Base-by-base conservation (phyloP, 2,888 invertebrate genomes). In the Slavum lentiscoides region DNA sequence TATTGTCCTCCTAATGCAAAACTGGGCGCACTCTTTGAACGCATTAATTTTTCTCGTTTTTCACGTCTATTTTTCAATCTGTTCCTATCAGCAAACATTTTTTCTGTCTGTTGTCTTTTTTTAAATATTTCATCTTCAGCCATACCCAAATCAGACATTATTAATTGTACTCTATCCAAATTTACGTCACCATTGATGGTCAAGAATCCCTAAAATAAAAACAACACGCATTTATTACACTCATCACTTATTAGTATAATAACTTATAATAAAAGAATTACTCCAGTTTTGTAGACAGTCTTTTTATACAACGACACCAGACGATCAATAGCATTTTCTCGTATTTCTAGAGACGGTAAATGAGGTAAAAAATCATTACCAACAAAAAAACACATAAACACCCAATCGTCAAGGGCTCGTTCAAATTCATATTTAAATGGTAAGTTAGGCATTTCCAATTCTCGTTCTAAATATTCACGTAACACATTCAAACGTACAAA, bases 311-410 rank as follows among this genome's bases (percentile, higher is more conserved):
- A 88, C 84, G 90, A 92, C 9, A 99, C 93, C 23, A 99, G 90
- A 76, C 97, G 89, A 87, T 99, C 98, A 70, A 99, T 97, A 0
- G 99, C 98, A 0, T 94, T 94, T 88, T 98, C 98, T 70, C 97
- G 83, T 85, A 99, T 99, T 89, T 99, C 98, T 84, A 99, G 88
- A 74, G 97, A 97, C 3, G 98, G 98, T 83, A 98, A 89, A 88
- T 97, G 92, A 0, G 98, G 98, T 85, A 99, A 94, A 87, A 99
- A 99, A 87, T 99, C 98, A 86, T 99, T 99, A 83, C 98, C 98
- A 19, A 98, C 95, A 39, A 98, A 88, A 86, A 98, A 98, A 1
- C 97, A 96, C 96, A 98, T 96, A 23, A 98, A 87, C 49, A 98
- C 93, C 98, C 98, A 99, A 87, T 99, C 98, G 86, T 99, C 98